phyloP scores from a whole-genome alignment of 2,113 vertebrate species.

The Macrotus californicus region DNA sequence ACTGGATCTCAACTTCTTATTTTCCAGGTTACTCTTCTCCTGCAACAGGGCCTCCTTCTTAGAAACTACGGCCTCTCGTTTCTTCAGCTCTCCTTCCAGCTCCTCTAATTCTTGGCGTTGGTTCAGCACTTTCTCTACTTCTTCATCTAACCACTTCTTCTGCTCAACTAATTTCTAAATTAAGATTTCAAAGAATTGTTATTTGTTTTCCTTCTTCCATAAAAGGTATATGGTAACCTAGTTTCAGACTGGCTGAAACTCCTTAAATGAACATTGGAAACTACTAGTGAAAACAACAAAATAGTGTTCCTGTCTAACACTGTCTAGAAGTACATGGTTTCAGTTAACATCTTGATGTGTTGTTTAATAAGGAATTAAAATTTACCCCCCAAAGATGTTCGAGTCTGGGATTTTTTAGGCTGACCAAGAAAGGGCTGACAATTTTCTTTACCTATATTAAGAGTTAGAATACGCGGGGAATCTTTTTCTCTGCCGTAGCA shows the following conservation, averaged over 20 bases:
- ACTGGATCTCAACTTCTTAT: constrained; percentile 88
- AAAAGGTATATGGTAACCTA: not conserved
- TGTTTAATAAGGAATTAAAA: constrained; percentile 26
- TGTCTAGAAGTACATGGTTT: not conserved
- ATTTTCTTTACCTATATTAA: not conserved
- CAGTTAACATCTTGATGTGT: not conserved
- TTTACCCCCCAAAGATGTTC: not conserved
- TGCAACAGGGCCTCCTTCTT: constrained; percentile 85
- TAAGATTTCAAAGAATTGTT: constrained; percentile 54
- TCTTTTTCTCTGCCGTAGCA: not conserved
- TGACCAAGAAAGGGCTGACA: not conserved
- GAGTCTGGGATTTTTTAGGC: not conserved
- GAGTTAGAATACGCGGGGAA: not conserved
- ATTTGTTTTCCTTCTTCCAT: constrained; percentile 40
- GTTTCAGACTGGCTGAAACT: constrained; percentile 1
- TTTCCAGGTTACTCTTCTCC: constrained; percentile 86
- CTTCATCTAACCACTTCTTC: constrained; percentile 88
- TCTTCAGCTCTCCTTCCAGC: constrained; percentile 88
- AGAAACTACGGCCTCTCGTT: constrained; percentile 84
- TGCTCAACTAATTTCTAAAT: constrained; percentile 78
- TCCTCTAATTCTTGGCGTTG: constrained; percentile 83
- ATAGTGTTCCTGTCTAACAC: not conserved
- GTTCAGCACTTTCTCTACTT: constrained; percentile 87
- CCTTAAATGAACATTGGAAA: not conserved
- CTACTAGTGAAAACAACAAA: not conserved